Evolutionary conservation across 2,888 invertebrate species (phyloP), one percentile per base, ranked within the genome.

Genomic region (Dolomedes plantarius): DNA sequence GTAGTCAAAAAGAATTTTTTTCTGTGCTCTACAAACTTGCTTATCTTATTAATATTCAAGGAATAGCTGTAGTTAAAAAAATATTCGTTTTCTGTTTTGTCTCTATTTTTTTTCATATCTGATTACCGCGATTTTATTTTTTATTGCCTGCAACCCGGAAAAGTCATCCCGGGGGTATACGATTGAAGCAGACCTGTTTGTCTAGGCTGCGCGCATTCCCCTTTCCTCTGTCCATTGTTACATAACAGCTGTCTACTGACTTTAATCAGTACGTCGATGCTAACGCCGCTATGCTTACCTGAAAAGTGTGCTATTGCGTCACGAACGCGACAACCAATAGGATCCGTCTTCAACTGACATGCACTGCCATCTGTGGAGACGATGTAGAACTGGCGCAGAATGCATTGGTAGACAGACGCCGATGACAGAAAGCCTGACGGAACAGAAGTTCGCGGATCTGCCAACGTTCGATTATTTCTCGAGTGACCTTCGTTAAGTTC

Each of bases 291-390:
- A 41, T 65, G 16, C 41, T 64, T 73, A 72, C 79, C 72, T 72
- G 41, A 65, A 72, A 79, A 65, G 65, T 31, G 19, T 46, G 36
- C 27, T 65, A 16, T 79, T 79, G 72, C 79, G 79, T 79, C 79
- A 73, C 50, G 9, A 1, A 9, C 0, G 6, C 9, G 64, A 50
- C 32, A 36, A 19, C 79, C 79, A 79, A 79, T 79, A 13, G 32
- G 32, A 32, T 13, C 13, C 27, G 6, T 11, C 64, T 65, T 28
- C 23, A 16, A n/a, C 27, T 32, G 56, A 36, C 39, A 11, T 3
- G 0, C 19, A 29, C 65, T 68, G 81, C 81, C 81, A 81, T 81
- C 81, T 81, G 56, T 74, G 81, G 69, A 68, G 50, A 13, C 28
- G 27, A 39, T 32, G 68, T 27, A 31, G 68, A 74, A 74, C 73